Evolutionary conservation across 2,113 vertebrate species (phyloP).

Genomic region (Pipa parva): DNA sequence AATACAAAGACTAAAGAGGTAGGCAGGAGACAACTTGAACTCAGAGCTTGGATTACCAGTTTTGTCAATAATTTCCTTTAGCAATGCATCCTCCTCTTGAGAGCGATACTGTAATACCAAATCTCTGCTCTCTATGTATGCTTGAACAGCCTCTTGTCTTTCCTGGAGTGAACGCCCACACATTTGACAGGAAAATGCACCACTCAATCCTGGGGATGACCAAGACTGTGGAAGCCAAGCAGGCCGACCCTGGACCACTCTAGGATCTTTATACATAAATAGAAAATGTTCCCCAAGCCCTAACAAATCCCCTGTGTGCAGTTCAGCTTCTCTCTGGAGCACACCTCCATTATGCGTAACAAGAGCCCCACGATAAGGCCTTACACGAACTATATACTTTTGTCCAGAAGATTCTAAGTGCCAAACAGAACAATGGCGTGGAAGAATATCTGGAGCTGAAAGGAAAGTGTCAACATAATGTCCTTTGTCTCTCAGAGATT

Average conservation of each 20-base stretch:
- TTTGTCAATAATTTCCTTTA: constrained; percentile 80
- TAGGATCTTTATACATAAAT: constrained; percentile 87
- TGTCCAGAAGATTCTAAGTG: constrained; percentile 45
- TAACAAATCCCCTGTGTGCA: constrained; percentile 81
- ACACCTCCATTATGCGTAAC: constrained; percentile 82
- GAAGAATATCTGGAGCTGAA: constrained; percentile 79
- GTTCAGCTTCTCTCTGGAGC: constrained; percentile 73
- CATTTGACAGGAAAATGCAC: constrained; percentile 57
- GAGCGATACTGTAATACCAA: constrained; percentile 75
- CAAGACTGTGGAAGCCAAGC: constrained; percentile 53
- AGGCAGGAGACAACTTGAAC: constrained; percentile 75
- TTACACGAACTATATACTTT: constrained; percentile 54
- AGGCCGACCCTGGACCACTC: constrained; percentile 53
- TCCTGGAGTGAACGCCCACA: constrained; percentile 68
- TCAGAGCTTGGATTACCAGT: constrained; percentile 66
- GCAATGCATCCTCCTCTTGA: constrained; percentile 72
- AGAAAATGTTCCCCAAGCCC: constrained; percentile 83
- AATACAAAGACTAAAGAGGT: constrained; percentile 82
- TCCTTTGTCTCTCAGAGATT: constrained; percentile 61
- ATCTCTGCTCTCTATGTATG: constrained; percentile 76
- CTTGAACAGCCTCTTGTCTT: constrained; percentile 75
- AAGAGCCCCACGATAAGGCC: constrained; percentile 76
- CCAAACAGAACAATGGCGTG: constrained; percentile 74
- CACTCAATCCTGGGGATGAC: constrained; percentile 49
- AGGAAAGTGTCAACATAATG: constrained; percentile 83